Evolutionary conservation across 2,888 invertebrate species (phyloP).

Genomic region (Philhelius pedissequus): DNA sequence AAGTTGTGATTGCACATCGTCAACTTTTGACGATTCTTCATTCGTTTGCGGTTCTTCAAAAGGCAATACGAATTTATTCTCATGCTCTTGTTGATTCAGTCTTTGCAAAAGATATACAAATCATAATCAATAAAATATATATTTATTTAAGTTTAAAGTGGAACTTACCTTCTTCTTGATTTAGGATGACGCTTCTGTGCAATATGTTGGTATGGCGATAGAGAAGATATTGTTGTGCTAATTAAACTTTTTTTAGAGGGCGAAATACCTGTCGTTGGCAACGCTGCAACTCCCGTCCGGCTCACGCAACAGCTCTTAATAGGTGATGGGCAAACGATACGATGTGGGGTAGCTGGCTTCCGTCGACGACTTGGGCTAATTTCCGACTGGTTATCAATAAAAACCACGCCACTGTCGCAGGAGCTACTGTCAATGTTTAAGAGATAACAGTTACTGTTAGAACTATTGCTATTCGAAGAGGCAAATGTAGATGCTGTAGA

Average conservation of each 20-base stretch:
- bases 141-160: not conserved
- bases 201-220: slow-evolving; percentile 58
- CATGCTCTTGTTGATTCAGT: slow-evolving; percentile 65
- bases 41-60: slow-evolving; percentile 30
- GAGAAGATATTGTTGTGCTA: slow-evolving; percentile 28
- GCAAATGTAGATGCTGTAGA: slow-evolving; percentile 47
- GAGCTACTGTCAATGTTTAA: slow-evolving; percentile 78
- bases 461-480: slow-evolving; percentile 50
- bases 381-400: slow-evolving; percentile 69
- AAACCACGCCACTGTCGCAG: slow-evolving; percentile 78
- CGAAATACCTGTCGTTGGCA: slow-evolving; percentile 46
- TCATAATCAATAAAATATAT: not conserved
- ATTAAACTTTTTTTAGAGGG: slow-evolving; percentile 57
- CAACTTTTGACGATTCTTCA: slow-evolving; percentile 1
- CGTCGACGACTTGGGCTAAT: slow-evolving; percentile 72
- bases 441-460: slow-evolving; percentile 69
- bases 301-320: slow-evolving; percentile 72
- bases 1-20: slow-evolving; percentile 32
- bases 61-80: slow-evolving; percentile 51
- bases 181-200: slow-evolving; percentile 69
- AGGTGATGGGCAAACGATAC: slow-evolving; percentile 80
- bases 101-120: not conserved
- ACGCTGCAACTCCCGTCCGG: slow-evolving; percentile 45
- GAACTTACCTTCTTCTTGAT: slow-evolving; percentile 70
- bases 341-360: slow-evolving; percentile 81